Evolutionary conservation across 2,888 invertebrate species (phyloP).

Genomic region (Caprella mutica): DNA sequence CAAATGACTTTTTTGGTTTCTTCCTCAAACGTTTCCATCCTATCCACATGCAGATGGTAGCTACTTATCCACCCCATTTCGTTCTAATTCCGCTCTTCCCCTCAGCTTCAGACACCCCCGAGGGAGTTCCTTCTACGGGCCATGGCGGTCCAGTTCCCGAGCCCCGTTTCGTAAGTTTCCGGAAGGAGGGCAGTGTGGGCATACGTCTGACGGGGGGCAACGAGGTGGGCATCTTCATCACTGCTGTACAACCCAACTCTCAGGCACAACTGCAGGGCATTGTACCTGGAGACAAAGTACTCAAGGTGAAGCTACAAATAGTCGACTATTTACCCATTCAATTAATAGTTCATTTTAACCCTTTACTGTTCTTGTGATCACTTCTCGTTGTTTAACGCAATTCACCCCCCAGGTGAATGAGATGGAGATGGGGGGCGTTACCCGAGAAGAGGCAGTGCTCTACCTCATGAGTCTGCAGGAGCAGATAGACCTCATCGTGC

Average conservation of each 20-base stretch:
- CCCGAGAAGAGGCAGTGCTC: constrained; percentile 91
- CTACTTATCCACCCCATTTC: background rate
- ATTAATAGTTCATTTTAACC: background rate
- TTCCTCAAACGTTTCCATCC: constrained; percentile 1
- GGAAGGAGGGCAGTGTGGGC: constrained; percentile 90
- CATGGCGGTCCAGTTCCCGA: constrained; percentile 50
- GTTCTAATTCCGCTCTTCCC: no score
- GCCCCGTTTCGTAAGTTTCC: constrained; percentile 82
- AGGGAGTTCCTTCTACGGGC: no score
- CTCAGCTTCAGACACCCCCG: no score
- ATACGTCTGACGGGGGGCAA: constrained; percentile 92
- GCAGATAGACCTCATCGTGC: constrained; percentile 86
- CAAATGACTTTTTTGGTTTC: background rate
- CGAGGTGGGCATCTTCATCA: constrained; percentile 94
- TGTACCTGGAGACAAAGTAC: constrained; percentile 89
- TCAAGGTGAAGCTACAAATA: constrained; percentile 63
- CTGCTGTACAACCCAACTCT: constrained; percentile 91
- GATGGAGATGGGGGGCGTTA: constrained; percentile 92
- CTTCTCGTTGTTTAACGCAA: background rate
- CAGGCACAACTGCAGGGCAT: constrained; percentile 91
- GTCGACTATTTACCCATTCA: constrained; percentile 17
- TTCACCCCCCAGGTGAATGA: constrained; percentile 68
- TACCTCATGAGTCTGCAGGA: constrained; percentile 51
- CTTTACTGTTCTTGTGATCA: background rate
- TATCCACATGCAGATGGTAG: background rate